Evolutionary conservation across 2,797 vertebrate species (phyloP), one percentile per base, ranked within the genome.

Genomic region (Chaunax sp.): DNA sequence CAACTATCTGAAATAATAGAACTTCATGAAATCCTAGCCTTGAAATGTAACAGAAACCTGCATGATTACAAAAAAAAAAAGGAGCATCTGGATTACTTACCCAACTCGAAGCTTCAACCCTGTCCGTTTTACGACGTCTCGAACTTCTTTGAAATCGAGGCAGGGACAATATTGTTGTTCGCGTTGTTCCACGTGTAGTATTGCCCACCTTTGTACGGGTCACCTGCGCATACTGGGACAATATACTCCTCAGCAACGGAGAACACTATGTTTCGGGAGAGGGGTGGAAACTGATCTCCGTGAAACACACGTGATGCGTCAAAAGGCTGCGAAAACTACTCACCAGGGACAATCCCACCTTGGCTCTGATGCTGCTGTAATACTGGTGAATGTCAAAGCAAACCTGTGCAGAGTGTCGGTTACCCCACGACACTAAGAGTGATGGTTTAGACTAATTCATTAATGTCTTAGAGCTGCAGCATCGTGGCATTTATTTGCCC

Each of bases 41-140:
- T 35, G 8, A 35, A 1, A 35, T 35, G 41, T 13, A 40, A 6
- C 15, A n/a, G 15, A 18, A 16, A 18, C 4, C 4, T 3, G 1
- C 3, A 41, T n/a, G 15, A 41, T 16, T 2, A 38, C 37, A 16
- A 38, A 3, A 38, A 13, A 11, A 15, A 40, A 5, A n/a, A n/a
- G 3, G 15, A 65, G 26, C 51, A 72, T 20, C 58, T 63, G 20
- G 52, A 30, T 11, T 22, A 83, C 81, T 81, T 52, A 88, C 86
- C 77, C 45, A 68, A 69, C 52, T 62, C 47, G 51, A 20, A 40
- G n/a, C 43, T 58, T 57, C 35, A 10, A 15, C 45, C 44, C 23
- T 18, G 14, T 38, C 37, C 40, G 28, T 15, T 56, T 18, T 16
- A 18, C 22, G 43, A 28, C 19, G 55, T 20, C 49, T 81, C 54